Evolutionary conservation across 2,113 vertebrate genomes (phyloP), one percentile per base, ranked within the genome.

Genomic region (Sceloporus tristichus): DNA sequence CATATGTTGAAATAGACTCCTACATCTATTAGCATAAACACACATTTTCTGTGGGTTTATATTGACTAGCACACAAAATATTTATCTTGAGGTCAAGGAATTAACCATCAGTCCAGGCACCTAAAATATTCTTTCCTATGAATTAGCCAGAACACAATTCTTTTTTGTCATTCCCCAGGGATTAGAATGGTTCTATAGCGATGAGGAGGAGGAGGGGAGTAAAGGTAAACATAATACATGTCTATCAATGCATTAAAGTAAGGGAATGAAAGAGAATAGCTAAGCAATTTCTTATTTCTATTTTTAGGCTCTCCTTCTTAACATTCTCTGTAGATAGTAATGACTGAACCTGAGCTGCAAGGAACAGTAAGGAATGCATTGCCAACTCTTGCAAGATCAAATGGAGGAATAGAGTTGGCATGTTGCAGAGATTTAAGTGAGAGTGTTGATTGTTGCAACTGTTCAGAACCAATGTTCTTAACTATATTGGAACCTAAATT

Each of bases 261-360:
- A 1, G 68, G 66, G 0, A 86, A 40, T 1, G 71, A 8, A 68
- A 70, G 70, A 79, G 25, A 0, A 3, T 21, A 70, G 4, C 0
- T 42, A 27, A 3, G 0, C 1, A 65, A 38, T 88, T 88, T 25
- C 65, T 85, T 18, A 48, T 91, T 88, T 40, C 81, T 11, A 2
- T 1, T 56, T 87, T 87, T 73, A 82, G 34, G 0, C 62, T 89
- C 2, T 25, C 2, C 13, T 87, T 86, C 74, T 88, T 59, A 79
- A 89, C 87, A 53, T 79, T 34, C 14, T 65, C 0, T 82, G 66
- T 68, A 81, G 25, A 18, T 4, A 66, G 4, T 75, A 2, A 1
- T 85, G 25, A 18, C 21, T 59, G 0, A 0, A 7, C 75, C 0
- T 0, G 1, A 0, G n/a, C 18, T 34, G 14, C 42, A 90, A 21